Base-by-base conservation (phyloP, 2,113 vertebrate species). In the Phylloscopus trochiloides region DNA sequence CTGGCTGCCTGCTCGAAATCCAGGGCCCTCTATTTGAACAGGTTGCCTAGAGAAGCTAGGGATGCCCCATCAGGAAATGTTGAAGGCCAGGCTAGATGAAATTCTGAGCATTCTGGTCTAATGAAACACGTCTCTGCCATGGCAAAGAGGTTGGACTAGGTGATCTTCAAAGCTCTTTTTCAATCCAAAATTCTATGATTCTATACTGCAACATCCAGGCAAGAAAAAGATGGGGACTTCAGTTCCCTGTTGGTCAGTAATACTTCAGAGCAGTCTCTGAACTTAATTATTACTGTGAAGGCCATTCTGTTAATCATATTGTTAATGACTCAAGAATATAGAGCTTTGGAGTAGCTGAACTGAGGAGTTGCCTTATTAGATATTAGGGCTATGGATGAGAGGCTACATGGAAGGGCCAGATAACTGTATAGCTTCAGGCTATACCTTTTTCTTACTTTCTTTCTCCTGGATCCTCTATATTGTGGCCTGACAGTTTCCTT, bases 71-170 rank as follows among this genome's bases (percentile, higher is more conserved):
- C 9, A 40, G 25, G 17, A 72, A 42, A 15, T 52, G 42, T 17
- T 79, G 5, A 17, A 71, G 29, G 28, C 40, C 38, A 45, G 12
- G 17, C 29, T 72, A 34, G 14, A 48, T 6, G 7, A n/a, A 24
- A 34, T 28, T 80, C 76, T 59, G 34, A 59, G 63, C n/a, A 61
- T 47, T 45, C 28, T 81, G 31, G 51, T 43, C 68, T 61, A 40
- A 10, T 26, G 34, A 66, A 78, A 65, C 0, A 0, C 25, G 10
- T 51, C 10, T 5, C 36, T 91, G 16, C 28, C 4, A 5, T 48
- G n/a, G 17, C 26, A 52, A 24, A 21, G 7, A 13, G 5, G 1
- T 78, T 82, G 47, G 14, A 71, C 42, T 66, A 52, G n/a, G 19
- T 73, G 26, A 38, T n/a, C 14, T 45, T 82, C 57, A 34, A 51